phyloP scores from a whole-genome alignment of 2,888 invertebrate genomes.

The Athrips mouffetella region DNA sequence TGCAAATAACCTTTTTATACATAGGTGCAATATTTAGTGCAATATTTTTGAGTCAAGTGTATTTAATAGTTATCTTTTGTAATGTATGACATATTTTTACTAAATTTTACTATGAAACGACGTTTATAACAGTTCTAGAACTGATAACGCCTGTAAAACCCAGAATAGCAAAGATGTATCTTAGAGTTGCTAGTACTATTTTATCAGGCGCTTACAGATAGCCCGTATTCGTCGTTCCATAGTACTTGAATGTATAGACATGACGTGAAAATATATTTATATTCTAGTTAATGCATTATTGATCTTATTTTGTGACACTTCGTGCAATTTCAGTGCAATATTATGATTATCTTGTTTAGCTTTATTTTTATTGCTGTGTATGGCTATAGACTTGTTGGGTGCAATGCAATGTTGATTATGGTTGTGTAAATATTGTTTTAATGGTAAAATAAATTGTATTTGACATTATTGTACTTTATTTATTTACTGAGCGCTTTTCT shows the following conservation, averaged over 20 bases:
- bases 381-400: constrained; percentile 29
- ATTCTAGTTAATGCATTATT: constrained; percentile 16
- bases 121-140: neutral
- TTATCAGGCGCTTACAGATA: neutral
- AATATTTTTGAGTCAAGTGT: constrained; percentile 30
- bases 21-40: constrained; percentile 47
- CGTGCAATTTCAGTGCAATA: constrained; percentile 57
- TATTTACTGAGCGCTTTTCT: no score
- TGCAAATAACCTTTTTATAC: constrained; percentile 58
- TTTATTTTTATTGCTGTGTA: constrained; percentile 29
- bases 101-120: constrained; percentile 26
- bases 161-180: neutral
- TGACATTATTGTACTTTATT: constrained; percentile 12
- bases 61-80: constrained; percentile 3
- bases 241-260: constrained; percentile 15
- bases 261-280: no score
- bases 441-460: constrained; percentile 27
- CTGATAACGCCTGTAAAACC: constrained; percentile 3
- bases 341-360: constrained; percentile 29
- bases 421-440: constrained; percentile 32
- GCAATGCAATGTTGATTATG: constrained; percentile 30
- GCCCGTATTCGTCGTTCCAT: constrained; percentile 24
- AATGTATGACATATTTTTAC: constrained; percentile 1
- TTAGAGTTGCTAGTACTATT: neutral
- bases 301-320: constrained; percentile 32